Percentiles rank a stretch among this genome's conserved stretches.
phyloP scores from a whole-genome alignment of 2,888 invertebrate species.

The Nomada flava region DNA sequence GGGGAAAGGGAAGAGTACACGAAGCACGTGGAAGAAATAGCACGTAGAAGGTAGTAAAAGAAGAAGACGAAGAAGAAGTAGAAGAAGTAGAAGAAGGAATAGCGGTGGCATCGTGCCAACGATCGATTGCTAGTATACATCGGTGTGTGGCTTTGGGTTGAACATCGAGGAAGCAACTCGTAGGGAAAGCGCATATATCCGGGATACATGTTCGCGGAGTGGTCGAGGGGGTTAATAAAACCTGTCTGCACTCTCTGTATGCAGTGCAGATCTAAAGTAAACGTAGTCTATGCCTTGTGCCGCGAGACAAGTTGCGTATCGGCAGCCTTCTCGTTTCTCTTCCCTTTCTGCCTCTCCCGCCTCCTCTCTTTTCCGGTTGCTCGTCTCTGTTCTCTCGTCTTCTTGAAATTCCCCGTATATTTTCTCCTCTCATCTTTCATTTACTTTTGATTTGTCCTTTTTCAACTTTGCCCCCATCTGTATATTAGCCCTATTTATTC shows the following conservation, averaged over 20 bases:
- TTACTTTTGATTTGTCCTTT: constrained; percentile 7
- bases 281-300: constrained; percentile 45
- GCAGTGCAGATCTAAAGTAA: constrained; percentile 66
- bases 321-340: constrained; percentile 35
- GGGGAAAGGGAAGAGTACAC: constrained; percentile 16
- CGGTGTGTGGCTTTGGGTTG: constrained; percentile 50
- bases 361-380: constrained; percentile 10
- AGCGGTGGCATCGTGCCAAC: constrained; percentile 70
- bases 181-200: constrained; percentile 57
- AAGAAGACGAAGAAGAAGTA: constrained; percentile 35
- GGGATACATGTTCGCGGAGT: constrained; percentile 56
- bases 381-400: constrained; percentile 43
- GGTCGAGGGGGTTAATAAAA: constrained; percentile 70
- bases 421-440: background rate
- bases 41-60: background rate
- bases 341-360: background rate
- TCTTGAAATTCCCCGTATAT: constrained; percentile 6
- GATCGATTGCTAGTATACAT: constrained; percentile 67
- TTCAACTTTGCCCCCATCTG: background rate
- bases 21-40: constrained; percentile 23
- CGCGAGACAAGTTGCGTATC: constrained; percentile 63
- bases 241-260: constrained; percentile 62
- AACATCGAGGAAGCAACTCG: constrained; percentile 59
- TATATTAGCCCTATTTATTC: background rate
- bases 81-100: constrained; percentile 56